Evolutionary conservation across 2,113 vertebrate genomes (phyloP).

Genomic region (Thunnus maccoyii): DNA sequence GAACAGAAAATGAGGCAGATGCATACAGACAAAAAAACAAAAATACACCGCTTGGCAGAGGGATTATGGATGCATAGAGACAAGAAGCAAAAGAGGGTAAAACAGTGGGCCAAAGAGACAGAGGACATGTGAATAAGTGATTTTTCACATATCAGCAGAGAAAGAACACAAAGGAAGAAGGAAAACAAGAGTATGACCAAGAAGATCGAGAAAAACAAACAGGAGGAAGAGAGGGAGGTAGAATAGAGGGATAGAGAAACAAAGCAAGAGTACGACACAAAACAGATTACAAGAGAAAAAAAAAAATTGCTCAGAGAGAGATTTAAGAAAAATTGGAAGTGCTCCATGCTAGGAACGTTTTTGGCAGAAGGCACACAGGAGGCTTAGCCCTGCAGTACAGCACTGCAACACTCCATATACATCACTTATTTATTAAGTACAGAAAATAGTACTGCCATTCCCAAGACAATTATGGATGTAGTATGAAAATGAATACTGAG

Average conservation of each 20-base stretch:
- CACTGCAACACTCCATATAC: constrained; percentile 41
- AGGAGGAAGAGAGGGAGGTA: constrained; percentile 30
- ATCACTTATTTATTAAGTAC: constrained; percentile 52
- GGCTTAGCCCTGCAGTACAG: constrained; percentile 47
- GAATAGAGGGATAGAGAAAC: constrained; percentile 32
- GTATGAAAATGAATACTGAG: constrained; percentile 14
- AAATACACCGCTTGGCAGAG: constrained; percentile 19
- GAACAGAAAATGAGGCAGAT: constrained; percentile 28
- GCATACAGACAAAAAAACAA: background rate
- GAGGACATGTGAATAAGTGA: constrained; percentile 24
- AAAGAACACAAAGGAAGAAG: constrained; percentile 8
- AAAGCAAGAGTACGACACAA: constrained; percentile 34
- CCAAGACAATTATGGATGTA: constrained; percentile 17
- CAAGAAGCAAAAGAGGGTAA: background rate
- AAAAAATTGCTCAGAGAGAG: constrained; percentile 29
- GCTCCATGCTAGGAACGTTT: constrained; percentile 35
- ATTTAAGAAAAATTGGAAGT: constrained; percentile 40
- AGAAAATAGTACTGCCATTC: constrained; percentile 21
- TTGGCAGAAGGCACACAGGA: constrained; percentile 46
- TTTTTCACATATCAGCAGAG: constrained; percentile 4
- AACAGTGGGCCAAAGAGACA: background rate
- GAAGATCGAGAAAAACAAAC: constrained; percentile 39
- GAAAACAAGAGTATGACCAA: background rate
- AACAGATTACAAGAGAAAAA: constrained; percentile 38
- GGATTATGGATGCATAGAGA: constrained; percentile 30